Conservation (phyloP, 1,140 invertebrate genomes). For the Akabosia matsudoensis region DNA sequence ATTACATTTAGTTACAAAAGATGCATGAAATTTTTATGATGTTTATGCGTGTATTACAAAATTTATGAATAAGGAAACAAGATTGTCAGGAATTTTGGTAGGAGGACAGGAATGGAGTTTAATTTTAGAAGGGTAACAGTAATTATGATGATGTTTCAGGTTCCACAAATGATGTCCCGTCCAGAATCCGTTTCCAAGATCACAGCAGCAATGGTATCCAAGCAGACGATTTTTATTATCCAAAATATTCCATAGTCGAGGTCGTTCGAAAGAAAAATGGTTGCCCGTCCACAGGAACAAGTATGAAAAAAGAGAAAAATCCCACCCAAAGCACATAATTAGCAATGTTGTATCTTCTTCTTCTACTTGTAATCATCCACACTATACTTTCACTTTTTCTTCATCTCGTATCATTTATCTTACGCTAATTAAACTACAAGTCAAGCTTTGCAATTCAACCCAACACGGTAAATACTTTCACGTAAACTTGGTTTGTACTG, state of each 20-base stretch:
- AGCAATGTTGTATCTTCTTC: not conserved
- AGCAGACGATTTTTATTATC: no score
- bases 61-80: not conserved
- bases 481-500: no score
- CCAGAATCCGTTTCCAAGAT: no score
- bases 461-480: not conserved
- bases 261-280: not conserved
- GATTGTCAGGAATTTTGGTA: not conserved
- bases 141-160: no score
- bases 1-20: not conserved
- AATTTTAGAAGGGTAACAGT: no score
- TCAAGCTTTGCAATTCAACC: not conserved
- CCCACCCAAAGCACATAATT: slow-evolving; percentile 12
- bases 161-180: no score
- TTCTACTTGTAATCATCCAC: not conserved
- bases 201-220: no score
- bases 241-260: no score
- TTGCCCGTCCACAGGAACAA: slow-evolving; percentile 1
- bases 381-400: not conserved
- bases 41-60: not conserved
- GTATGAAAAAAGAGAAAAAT: not conserved
- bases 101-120: no score
- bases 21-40: not conserved
- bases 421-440: not conserved
- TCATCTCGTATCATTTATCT: not conserved